Evolutionary conservation across 2,113 vertebrate genomes (phyloP).

Genomic region (Rissa tridactyla): DNA sequence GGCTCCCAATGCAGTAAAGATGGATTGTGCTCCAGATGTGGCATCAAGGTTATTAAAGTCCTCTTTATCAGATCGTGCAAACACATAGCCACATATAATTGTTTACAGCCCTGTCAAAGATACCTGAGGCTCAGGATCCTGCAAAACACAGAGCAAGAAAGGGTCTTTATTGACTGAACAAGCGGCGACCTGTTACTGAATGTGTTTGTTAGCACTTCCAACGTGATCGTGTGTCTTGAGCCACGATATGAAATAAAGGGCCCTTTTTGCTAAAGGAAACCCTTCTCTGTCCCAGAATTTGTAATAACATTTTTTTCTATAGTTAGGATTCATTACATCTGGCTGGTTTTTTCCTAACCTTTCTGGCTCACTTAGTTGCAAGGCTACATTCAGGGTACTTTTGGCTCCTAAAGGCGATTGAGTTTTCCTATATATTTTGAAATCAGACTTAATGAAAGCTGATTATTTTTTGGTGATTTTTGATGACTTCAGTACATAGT

Average conservation of each 20-base stretch:
- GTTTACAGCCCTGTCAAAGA: constrained; percentile 40
- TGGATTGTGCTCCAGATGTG: constrained; percentile 1
- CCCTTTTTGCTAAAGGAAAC: constrained; percentile 47
- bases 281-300: constrained; percentile 17
- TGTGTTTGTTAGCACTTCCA: constrained; percentile 52
- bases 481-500: background rate
- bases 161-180: constrained; percentile 54
- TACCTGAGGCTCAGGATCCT: constrained; percentile 4
- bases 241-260: constrained; percentile 25
- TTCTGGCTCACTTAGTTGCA: background rate
- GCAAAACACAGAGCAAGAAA: constrained; percentile 17
- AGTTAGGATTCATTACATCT: constrained; percentile 26
- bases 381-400: background rate
- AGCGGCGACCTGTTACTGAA: background rate
- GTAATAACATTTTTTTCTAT: constrained; percentile 36
- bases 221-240: background rate
- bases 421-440: background rate
- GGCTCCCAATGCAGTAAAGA: background rate
- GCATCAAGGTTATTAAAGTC: constrained; percentile 1
- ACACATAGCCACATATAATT: background rate
- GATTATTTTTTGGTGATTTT: background rate
- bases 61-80: constrained; percentile 2
- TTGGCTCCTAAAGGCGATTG: background rate
- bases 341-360: background rate
- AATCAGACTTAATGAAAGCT: background rate